These are phyloP conservation scores for Drosophila setifemur DNA, from an alignment of 1,140 invertebrate species.

Conservation along the genomic window DNA sequence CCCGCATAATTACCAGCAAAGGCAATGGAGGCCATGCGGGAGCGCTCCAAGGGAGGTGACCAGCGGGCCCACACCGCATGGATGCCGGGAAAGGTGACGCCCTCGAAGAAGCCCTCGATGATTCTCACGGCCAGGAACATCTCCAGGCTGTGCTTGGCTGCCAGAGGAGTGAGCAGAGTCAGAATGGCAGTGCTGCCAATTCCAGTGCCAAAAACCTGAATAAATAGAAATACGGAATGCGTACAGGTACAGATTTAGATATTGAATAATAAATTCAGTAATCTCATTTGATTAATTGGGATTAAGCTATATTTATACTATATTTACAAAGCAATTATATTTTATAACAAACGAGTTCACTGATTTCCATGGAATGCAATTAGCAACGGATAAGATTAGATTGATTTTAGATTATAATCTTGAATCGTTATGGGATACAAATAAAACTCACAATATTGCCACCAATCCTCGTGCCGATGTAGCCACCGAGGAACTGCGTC, in stretches of 20 bases:
- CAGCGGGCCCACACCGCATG: slow-evolving; percentile 94
- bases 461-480: slow-evolving; percentile 88
- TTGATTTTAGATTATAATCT: too few relatives aligned
- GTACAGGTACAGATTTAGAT: too few relatives aligned
- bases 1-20: slow-evolving; percentile 93
- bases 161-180: slow-evolving; percentile 91
- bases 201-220: slow-evolving; percentile 89
- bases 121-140: slow-evolving; percentile 90
- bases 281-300: too few relatives aligned
- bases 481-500: slow-evolving; percentile 89
- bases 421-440: too few relatives aligned
- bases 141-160: slow-evolving; percentile 88
- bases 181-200: slow-evolving; percentile 91
- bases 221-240: slow-evolving; percentile 69
- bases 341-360: background rate
- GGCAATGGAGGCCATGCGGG: slow-evolving; percentile 89
- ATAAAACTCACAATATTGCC: slow-evolving; percentile 86
- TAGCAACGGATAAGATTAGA: background rate
- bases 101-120: slow-evolving; percentile 95
- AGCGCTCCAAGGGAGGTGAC: slow-evolving; percentile 93
- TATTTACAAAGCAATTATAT: background rate
- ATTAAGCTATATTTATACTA: too few relatives aligned
- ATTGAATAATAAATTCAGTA: too few relatives aligned
- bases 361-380: background rate
- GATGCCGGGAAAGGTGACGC: slow-evolving; percentile 95